These are phyloP conservation scores for Gymnodraco acuticeps DNA, from an alignment of 2,797 vertebrate genomes.

Conservation along the genomic window DNA sequence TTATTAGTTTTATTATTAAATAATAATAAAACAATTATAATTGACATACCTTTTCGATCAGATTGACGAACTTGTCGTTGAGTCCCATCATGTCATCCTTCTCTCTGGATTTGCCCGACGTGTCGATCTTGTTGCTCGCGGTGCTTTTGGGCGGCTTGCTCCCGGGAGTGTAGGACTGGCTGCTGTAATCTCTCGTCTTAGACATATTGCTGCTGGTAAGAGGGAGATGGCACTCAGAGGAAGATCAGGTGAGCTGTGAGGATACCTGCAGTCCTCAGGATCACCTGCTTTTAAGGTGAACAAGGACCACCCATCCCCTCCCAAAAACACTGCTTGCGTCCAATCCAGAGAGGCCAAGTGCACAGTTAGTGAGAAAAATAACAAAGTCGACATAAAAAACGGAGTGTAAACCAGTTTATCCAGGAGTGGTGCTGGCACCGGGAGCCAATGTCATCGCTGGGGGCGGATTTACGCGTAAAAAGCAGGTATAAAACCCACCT, in stretches of 20 bases:
- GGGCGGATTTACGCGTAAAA: constrained; percentile 49
- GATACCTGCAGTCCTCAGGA: background rate
- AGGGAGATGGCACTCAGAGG: background rate
- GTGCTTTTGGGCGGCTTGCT: constrained; percentile 6
- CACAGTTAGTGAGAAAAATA: background rate
- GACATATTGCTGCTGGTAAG: constrained; percentile 48
- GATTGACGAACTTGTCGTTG: constrained; percentile 80
- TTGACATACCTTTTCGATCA: constrained; percentile 79
- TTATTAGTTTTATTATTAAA: too few relatives aligned
- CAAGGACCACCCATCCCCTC: constrained; percentile 55
- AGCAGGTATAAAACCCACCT: constrained; percentile 61
- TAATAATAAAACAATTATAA: too few relatives aligned
- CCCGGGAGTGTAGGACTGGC: constrained; percentile 65
- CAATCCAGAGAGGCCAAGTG: constrained; percentile 60
- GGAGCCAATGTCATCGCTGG: constrained; percentile 48
- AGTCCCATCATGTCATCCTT: constrained; percentile 81
- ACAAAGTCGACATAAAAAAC: constrained; percentile 41
- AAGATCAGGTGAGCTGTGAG: constrained; percentile 24
- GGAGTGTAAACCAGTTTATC: constrained; percentile 41
- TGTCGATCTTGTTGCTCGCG: constrained; percentile 43
- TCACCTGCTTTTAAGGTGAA: constrained; percentile 62
- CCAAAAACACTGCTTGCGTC: constrained; percentile 27
- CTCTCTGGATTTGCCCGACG: constrained; percentile 67
- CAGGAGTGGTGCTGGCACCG: background rate
- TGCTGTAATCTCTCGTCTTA: constrained; percentile 65